phyloP scores from a whole-genome alignment of 2,113 vertebrate species.

The Ictidomys tridecemlineatus region DNA sequence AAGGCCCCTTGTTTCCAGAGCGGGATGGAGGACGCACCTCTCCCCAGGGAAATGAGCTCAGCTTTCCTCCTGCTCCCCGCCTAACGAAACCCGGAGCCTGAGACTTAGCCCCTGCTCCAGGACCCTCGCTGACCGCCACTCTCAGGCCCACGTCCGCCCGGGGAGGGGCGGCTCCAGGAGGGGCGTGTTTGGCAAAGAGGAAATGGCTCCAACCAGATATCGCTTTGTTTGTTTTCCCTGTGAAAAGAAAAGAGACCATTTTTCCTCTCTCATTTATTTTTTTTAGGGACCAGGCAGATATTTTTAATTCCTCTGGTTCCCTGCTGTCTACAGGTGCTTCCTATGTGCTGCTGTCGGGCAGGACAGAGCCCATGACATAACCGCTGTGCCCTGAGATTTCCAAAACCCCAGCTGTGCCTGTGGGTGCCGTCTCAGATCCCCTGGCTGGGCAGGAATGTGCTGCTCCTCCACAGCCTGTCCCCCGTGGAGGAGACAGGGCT shows the following conservation, averaged over 20 bases:
- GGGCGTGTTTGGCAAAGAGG: constrained; percentile 22
- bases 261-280: constrained; percentile 59
- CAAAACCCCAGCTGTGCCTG: not conserved
- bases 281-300: constrained; percentile 60
- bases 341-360: constrained; percentile 44
- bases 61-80: not conserved
- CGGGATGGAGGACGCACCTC: not conserved
- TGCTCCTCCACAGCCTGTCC: too few species aligned
- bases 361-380: not conserved
- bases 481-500: too few species aligned
- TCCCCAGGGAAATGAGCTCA: constrained; percentile 54
- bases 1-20: not conserved
- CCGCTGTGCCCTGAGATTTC: constrained; percentile 10
- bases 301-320: constrained; percentile 74
- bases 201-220: constrained; percentile 70
- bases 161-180: not conserved
- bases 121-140: not conserved
- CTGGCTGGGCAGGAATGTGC: not conserved
- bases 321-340: constrained; percentile 77
- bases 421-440: not conserved
- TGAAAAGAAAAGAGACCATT: constrained; percentile 39
- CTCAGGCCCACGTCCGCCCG: not conserved
- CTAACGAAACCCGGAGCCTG: not conserved
- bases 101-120: not conserved
- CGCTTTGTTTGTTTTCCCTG: constrained; percentile 65